Base-by-base conservation (phyloP, 2,113 vertebrate genomes). In the Bettongia penicillata region DNA sequence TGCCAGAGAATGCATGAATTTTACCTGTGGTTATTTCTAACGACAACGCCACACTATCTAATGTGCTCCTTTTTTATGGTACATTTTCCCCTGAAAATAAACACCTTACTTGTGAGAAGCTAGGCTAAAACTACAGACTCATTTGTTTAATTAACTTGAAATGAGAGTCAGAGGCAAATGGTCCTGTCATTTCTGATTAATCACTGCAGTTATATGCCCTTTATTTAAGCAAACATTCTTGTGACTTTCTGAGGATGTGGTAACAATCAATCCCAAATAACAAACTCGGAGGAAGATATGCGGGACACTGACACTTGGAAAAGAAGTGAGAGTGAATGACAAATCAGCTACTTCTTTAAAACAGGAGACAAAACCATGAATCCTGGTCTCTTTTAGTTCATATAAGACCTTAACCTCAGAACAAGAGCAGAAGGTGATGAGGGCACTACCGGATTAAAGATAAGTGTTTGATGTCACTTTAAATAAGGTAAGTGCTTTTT, bases 121-220 rank as follows among this genome's bases (percentile, higher is more conserved):
- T 77, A 24, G 53, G 90, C 47, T 90, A 91, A 55, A 68, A 94
- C 26, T 8, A 57, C 55, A 93, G 89, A 94, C 89, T 93, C 47
- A 93, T 92, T 92, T 91, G 24, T 26, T 93, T 0, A 93, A 25
- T 90, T 94, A 93, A 28, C 50, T 22, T 55, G 24, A 94, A 97
- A 94, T 89, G 0, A 37, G 2, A 47, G 37, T 47, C 55, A 91
- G 51, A 93, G 11, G 61, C 9, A 96, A 97, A 53, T 49, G 48
- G 93, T 57, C 51, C 12, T 94, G 3, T 51, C 48, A 93, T 92
- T 93, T 97, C 23, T 96, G 50, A 95, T 47, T 94, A 93, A 96
- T 51, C 19, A 77, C 53, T 37, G 92, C 26, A 93, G 28, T 2
- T 0, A 12, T 31, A 61, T 48, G 37, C 92, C 26, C 50, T 89